Conservation (phyloP, 35 echinoderm and acorn worm species). For the Nesometra sesokonis region DNA sequence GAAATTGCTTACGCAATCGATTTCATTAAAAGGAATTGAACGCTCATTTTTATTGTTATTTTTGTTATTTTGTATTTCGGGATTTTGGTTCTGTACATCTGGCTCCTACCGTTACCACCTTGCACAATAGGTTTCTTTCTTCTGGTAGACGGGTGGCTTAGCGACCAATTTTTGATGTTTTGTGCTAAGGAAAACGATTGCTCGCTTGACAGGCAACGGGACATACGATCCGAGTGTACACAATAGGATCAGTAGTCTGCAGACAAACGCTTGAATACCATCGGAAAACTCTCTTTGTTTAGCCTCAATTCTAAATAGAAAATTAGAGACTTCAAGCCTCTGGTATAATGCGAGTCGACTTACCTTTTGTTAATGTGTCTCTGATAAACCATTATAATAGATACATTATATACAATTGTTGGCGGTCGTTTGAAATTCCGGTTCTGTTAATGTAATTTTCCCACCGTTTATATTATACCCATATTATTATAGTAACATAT, state of each 20-base stretch:
- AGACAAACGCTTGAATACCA: background rate
- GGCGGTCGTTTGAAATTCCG: background rate
- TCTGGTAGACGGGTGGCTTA: background rate
- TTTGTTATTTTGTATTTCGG: background rate
- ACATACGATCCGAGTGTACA: background rate
- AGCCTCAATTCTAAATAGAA: background rate
- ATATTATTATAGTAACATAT: background rate
- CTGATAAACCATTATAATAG: background rate
- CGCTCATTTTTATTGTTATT: background rate
- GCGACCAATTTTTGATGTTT: background rate
- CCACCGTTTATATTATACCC: background rate
- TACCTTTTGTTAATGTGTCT: background rate
- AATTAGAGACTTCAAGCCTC: background rate
- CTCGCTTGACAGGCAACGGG: background rate
- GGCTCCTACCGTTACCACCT: background rate
- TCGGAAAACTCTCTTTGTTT: background rate
- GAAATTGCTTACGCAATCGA: background rate
- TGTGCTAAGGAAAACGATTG: background rate
- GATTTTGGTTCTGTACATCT: background rate
- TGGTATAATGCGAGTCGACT: background rate
- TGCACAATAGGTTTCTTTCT: background rate
- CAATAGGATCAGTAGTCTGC: background rate
- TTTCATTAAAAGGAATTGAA: background rate
- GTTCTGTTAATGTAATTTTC: background rate
- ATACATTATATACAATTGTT: background rate